These are phyloP conservation scores for Actenoides hombroni DNA, from an alignment of 2,113 vertebrate genomes.

Conservation along the genomic window DNA sequence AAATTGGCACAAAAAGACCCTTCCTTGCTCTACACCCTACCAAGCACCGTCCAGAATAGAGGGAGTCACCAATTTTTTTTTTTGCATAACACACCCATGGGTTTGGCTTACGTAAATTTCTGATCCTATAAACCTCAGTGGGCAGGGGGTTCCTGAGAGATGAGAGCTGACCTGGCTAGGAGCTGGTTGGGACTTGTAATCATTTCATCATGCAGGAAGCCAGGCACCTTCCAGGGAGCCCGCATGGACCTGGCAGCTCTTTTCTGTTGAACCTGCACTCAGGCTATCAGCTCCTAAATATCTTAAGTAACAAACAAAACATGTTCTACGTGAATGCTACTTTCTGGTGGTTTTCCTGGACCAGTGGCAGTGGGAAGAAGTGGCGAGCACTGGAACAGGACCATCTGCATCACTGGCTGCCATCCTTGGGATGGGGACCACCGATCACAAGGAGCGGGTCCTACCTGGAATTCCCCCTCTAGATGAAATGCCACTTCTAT, in stretches of 20 bases:
- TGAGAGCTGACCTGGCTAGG: background rate
- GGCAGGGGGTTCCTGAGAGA: background rate
- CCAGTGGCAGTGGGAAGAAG: background rate
- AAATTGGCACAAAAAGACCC: background rate
- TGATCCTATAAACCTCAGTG: background rate
- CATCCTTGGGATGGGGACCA: rapidly evolving
- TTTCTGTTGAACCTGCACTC: background rate
- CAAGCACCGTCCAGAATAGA: background rate
- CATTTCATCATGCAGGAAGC: rapidly evolving
- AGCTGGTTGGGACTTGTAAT: background rate
- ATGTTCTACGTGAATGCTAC: too few relatives aligned
- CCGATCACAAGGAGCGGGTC: rapidly evolving
- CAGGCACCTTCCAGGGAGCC: background rate
- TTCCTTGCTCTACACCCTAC: background rate
- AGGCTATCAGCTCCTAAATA: background rate
- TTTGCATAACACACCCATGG: too few relatives aligned
- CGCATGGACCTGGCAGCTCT: background rate
- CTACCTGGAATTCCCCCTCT: background rate
- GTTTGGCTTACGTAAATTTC: background rate
- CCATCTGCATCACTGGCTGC: background rate
- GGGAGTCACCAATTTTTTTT: background rate
- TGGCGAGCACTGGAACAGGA: rapidly evolving
- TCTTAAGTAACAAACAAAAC: background rate
- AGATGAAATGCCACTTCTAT: rapidly evolving
- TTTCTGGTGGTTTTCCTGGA: background rate